Evolutionary conservation across 2,113 vertebrate genomes (phyloP).

Genomic region (Chloropsis hardwickii): DNA sequence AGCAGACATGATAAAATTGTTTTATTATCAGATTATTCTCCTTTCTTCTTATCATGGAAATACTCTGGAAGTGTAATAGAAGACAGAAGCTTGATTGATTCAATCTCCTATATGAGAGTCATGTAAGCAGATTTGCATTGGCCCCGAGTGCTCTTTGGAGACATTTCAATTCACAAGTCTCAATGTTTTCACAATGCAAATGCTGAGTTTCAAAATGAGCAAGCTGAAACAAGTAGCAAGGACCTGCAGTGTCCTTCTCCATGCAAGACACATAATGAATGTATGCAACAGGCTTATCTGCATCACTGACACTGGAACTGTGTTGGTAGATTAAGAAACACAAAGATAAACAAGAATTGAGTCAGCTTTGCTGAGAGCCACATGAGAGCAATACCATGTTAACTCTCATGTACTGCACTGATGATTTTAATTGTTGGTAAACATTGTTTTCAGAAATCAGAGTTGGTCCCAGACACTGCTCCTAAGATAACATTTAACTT

Average conservation of each 20-base stretch:
- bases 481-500: not conserved
- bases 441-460: not conserved
- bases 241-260: not conserved
- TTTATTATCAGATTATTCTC: not conserved
- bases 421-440: not conserved
- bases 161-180: not conserved
- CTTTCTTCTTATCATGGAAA: not conserved
- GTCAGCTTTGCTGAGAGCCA: not conserved
- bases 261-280: not conserved
- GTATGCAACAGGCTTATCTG: not conserved
- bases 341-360: not conserved
- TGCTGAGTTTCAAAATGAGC: not conserved
- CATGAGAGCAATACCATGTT: not conserved
- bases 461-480: not conserved
- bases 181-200: not conserved
- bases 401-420: not conserved
- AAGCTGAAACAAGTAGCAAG: not conserved
- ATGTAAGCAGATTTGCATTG: not conserved
- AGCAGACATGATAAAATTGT: not conserved
- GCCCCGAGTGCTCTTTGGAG: not conserved
- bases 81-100: not conserved
- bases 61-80: not conserved
- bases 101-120: not conserved
- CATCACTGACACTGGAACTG: not conserved
- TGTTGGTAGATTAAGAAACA: not conserved